phyloP scores from a whole-genome alignment of 2,113 vertebrate genomes.

The Chaenogobius annularis region DNA sequence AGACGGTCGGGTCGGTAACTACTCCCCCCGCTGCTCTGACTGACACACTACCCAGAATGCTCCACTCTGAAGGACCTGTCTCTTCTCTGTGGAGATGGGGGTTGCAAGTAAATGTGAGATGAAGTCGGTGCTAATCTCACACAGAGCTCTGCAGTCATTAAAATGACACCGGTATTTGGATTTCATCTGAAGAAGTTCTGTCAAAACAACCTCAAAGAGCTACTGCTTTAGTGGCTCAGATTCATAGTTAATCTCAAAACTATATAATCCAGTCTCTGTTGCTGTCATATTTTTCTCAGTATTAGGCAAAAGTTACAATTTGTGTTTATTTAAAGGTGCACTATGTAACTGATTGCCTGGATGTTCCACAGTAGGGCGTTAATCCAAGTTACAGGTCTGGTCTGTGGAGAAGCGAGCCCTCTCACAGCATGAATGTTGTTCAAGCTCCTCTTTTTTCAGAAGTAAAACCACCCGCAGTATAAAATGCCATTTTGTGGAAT shows the following conservation, averaged over 20 bases:
- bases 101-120: slow-evolving; percentile 53
- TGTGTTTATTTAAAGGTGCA: not conserved
- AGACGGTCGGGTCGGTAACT: slow-evolving; percentile 54
- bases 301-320: not conserved
- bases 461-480: too few species aligned
- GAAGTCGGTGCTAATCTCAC: slow-evolving; percentile 51
- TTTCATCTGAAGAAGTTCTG: slow-evolving; percentile 14
- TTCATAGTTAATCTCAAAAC: slow-evolving; percentile 15
- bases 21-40: slow-evolving; percentile 45
- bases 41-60: slow-evolving; percentile 62
- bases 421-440: too few species aligned
- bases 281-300: not conserved
- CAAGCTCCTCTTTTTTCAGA: too few species aligned
- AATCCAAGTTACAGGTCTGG: too few species aligned
- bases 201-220: slow-evolving; percentile 22
- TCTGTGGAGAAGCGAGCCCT: too few species aligned
- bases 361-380: too few species aligned
- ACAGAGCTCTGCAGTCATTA: slow-evolving; percentile 25
- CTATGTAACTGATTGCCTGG: not conserved
- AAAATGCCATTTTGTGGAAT: not conserved
- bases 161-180: slow-evolving; percentile 12
- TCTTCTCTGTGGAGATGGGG: slow-evolving; percentile 53
- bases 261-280: slow-evolving; percentile 8
- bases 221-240: not conserved
- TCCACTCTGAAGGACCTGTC: slow-evolving; percentile 30